These are phyloP conservation scores for Epinephelus lanceolatus DNA, from an alignment of 2,113 vertebrate species.

Conservation along the genomic window DNA sequence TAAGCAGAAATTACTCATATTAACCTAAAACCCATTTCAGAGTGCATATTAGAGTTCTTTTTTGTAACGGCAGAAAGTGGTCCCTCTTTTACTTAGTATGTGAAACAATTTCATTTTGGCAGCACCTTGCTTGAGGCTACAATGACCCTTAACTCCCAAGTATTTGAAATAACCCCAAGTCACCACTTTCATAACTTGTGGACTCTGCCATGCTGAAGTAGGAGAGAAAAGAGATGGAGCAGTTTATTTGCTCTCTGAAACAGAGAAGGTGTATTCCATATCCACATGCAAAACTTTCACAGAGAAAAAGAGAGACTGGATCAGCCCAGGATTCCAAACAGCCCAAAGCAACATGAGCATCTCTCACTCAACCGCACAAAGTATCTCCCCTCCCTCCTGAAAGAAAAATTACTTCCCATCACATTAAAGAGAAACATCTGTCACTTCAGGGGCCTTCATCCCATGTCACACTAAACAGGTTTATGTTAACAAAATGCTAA, in stretches of 20 bases:
- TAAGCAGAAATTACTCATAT: slow-evolving; percentile 30
- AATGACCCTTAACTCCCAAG: slow-evolving; percentile 43
- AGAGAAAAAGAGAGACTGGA: slow-evolving; percentile 33
- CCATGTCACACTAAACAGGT: slow-evolving; percentile 78
- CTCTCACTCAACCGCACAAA: slow-evolving; percentile 49
- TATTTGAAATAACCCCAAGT: slow-evolving; percentile 48
- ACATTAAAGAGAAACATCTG: slow-evolving; percentile 80
- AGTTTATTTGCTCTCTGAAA: slow-evolving; percentile 50
- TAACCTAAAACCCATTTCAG: slow-evolving; percentile 49
- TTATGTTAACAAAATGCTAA: slow-evolving; percentile 80
- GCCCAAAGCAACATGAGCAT: slow-evolving; percentile 61
- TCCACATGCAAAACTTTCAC: slow-evolving; percentile 46
- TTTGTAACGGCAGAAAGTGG: slow-evolving; percentile 20
- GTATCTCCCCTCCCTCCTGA: slow-evolving; percentile 1
- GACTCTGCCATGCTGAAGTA: slow-evolving; percentile 1
- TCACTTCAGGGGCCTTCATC: slow-evolving; percentile 75
- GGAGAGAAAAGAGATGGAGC: slow-evolving; percentile 2
- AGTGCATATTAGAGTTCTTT: slow-evolving; percentile 24
- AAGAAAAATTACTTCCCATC: slow-evolving; percentile 41
- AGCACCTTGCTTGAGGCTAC: slow-evolving; percentile 42
- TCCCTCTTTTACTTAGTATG: slow-evolving; percentile 23
- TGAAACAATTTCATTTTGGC: slow-evolving; percentile 43
- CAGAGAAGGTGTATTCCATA: slow-evolving; percentile 36
- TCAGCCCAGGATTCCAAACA: slow-evolving; percentile 65
- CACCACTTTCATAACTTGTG: slow-evolving; percentile 24